A percentile compares a stretch with the other conserved stretches of the same genome.
Evolutionary conservation across 1,140 invertebrate species (phyloP).

Genomic region (Drosophila baimaii): DNA sequence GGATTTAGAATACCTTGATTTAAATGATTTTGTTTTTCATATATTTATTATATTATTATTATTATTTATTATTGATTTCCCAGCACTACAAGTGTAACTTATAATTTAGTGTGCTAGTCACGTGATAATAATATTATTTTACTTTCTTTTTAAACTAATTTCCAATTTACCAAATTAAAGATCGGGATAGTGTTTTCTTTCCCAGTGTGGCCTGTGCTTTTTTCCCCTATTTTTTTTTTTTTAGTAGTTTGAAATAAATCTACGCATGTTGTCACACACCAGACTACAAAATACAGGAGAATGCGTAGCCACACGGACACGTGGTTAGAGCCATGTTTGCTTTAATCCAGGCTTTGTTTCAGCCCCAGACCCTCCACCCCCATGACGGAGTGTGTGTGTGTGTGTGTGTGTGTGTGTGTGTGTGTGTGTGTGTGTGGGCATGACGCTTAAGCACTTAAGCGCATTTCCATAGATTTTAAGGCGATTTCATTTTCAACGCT

Average conservation of each 20-base stretch:
- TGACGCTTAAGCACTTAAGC: conserved; percentile 67
- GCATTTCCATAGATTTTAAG: conserved; percentile 76
- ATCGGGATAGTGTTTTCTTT: neutral
- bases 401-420: neutral
- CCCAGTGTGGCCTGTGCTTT: neutral
- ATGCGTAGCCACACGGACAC: conserved; percentile 52
- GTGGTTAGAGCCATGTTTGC: conserved; percentile 62
- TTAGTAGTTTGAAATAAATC: conserved; percentile 54
- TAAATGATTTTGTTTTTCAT: too few species aligned
- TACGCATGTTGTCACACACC: conserved; percentile 28
- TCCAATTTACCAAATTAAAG: too few species aligned
- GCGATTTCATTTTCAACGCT: conserved; percentile 64
- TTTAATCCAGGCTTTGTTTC: conserved; percentile 54
- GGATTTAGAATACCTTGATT: too few species aligned
- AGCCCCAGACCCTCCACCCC: too few species aligned
- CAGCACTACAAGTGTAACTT: too few species aligned
- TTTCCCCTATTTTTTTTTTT: conserved; percentile 5
- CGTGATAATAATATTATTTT: too few species aligned
- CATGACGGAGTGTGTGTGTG: neutral
- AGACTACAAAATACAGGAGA: conserved; percentile 29
- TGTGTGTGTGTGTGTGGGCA: conserved; percentile 12
- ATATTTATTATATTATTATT: too few species aligned
- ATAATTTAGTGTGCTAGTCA: too few species aligned
- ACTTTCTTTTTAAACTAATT: too few species aligned
- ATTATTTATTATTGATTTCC: too few species aligned